Evolutionary conservation across 2,797 vertebrate species (phyloP).

Genomic region (Fistularia commersonii): DNA sequence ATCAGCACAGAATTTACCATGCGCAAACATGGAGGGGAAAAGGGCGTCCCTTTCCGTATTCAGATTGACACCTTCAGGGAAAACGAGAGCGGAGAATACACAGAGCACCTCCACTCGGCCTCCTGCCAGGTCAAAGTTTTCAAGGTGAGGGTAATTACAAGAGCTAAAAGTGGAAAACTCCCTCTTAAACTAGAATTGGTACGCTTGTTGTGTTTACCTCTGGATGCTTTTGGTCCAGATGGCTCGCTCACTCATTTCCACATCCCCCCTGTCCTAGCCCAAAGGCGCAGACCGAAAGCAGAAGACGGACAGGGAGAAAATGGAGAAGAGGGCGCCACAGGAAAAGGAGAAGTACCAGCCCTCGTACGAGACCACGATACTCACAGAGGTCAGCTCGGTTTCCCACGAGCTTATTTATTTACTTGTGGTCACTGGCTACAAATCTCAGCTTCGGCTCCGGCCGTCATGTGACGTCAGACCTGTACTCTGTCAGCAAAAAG

Average conservation of each 20-base stretch:
- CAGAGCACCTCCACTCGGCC: constrained; percentile 95
- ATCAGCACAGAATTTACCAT: constrained; percentile 98
- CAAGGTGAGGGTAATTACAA: constrained; percentile 76
- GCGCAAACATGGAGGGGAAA: constrained; percentile 94
- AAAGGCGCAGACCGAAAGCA: constrained; percentile 86
- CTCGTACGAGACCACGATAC: constrained; percentile 79
- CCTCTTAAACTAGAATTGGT: neutral
- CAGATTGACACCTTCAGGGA: constrained; percentile 96
- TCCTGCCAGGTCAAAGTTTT: constrained; percentile 99
- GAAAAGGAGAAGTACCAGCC: constrained; percentile 84
- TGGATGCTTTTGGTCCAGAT: neutral
- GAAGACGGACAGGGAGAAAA: constrained; percentile 84
- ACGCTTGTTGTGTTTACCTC: neutral
- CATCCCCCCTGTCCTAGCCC: constrained; percentile 63
- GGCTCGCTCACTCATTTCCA: neutral
- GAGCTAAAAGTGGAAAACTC: neutral
- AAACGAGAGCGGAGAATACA: constrained; percentile 87
- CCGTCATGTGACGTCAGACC: too few species aligned
- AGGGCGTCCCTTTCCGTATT: constrained; percentile 92
- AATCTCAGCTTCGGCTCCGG: too few species aligned
- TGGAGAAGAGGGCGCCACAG: constrained; percentile 81
- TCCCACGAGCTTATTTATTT: too few species aligned
- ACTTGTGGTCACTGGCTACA: too few species aligned
- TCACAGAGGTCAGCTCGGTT: constrained; percentile 72
- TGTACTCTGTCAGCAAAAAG: too few species aligned